Conservation (phyloP, 2,113 vertebrate genomes). For the Gavialis gangeticus region DNA sequence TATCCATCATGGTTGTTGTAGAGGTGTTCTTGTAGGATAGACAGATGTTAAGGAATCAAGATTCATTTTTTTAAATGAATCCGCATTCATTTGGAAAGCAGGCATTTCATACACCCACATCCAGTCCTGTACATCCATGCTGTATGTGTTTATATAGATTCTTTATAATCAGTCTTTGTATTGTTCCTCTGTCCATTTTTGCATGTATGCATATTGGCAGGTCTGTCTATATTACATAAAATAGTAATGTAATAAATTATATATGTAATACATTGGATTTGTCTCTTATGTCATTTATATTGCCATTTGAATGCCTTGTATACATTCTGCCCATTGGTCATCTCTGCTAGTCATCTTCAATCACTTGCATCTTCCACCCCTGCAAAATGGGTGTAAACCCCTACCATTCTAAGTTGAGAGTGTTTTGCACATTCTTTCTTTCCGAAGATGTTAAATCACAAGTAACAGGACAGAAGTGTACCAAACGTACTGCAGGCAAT, state of each 20-base stretch:
- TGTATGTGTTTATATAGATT: not conserved
- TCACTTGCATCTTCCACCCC: not conserved
- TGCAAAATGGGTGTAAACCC: not conserved
- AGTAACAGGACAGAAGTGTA: not conserved
- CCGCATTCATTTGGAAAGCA: too few species aligned
- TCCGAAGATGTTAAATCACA: not conserved
- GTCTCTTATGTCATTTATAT: not conserved
- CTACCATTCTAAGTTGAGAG: not conserved
- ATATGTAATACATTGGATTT: not conserved
- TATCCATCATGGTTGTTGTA: too few species aligned
- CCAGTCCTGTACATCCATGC: too few species aligned
- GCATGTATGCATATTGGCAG: accelerated
- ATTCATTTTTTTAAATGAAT: too few species aligned
- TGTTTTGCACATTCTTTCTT: constrained; percentile 6
- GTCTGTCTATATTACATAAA: not conserved
- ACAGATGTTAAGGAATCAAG: too few species aligned
- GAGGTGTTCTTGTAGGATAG: too few species aligned
- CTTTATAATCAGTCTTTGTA: not conserved
- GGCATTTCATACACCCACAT: too few species aligned
- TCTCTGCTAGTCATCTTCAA: not conserved
- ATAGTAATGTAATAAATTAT: accelerated
- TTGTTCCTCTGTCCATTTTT: not conserved
- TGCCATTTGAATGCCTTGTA: not conserved
- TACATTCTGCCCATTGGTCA: accelerated
- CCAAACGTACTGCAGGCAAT: not conserved